These are phyloP conservation scores for Burhinus bistriatus DNA, from an alignment of 2,113 vertebrate genomes.

Conservation along the genomic window DNA sequence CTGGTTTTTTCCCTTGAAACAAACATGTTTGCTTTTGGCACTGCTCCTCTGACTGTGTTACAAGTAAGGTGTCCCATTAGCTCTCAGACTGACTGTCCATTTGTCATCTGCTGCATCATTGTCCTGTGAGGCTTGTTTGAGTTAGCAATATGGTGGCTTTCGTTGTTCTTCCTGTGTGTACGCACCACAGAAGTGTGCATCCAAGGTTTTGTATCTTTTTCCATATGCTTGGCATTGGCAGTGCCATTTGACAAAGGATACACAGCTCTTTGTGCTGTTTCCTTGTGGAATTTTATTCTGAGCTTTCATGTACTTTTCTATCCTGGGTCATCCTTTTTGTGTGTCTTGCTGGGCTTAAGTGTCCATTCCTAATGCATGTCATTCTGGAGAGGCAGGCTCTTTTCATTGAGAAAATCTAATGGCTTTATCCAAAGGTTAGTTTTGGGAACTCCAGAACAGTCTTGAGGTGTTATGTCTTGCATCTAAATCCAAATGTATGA, in stretches of 20 bases:
- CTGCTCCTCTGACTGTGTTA: neutral
- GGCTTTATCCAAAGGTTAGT: neutral
- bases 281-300: neutral
- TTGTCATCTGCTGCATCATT: neutral
- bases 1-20: neutral
- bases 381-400: neutral
- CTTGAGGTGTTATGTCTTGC: neutral
- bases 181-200: neutral
- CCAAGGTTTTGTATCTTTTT: neutral
- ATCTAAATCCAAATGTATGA: neutral
- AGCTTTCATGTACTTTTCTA: neutral
- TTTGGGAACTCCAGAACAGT: neutral
- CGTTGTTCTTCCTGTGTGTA: rapidly evolving
- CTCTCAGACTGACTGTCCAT: neutral
- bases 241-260: neutral
- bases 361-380: neutral
- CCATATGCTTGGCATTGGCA: neutral
- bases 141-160: rapidly evolving
- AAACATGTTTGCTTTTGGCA: neutral
- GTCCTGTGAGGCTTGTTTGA: neutral
- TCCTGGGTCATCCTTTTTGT: neutral
- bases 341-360: neutral
- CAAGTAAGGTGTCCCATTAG: neutral
- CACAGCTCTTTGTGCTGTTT: neutral
- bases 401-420: neutral